Percentiles rank a stretch among this genome's conserved stretches.
These are phyloP conservation scores for Sialia sialis DNA, from an alignment of 2,113 vertebrate genomes.

Conservation along the genomic window DNA sequence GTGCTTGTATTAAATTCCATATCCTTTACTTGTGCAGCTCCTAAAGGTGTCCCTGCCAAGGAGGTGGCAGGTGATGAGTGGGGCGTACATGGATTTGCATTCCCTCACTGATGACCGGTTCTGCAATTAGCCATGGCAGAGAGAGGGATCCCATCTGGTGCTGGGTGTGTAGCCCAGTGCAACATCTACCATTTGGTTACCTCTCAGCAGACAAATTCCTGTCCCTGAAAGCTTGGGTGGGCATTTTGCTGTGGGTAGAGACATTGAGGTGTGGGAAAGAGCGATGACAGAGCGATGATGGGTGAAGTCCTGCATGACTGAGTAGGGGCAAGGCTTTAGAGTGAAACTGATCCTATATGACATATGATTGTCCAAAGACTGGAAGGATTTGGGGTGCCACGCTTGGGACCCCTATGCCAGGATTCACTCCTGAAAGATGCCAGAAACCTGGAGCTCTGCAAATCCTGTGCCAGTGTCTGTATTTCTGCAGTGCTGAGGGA, in stretches of 20 bases:
- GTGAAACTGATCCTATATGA: not conserved
- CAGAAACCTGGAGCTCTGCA: not conserved
- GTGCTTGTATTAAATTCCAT: not conserved
- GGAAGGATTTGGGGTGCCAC: not conserved
- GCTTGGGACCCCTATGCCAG: accelerated
- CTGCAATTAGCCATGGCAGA: not conserved
- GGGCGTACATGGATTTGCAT: not conserved
- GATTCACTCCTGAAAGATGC: not conserved
- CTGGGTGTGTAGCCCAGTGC: not conserved
- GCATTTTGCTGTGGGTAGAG: not conserved
- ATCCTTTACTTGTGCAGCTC: not conserved
- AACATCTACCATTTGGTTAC: not conserved
- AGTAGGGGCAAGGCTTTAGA: not conserved
- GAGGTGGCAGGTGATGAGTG: not conserved
- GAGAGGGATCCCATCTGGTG: not conserved
- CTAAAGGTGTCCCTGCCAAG: not conserved
- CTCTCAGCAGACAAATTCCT: not conserved
- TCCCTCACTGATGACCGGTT: not conserved
- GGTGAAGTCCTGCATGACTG: not conserved
- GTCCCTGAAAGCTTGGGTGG: not conserved
- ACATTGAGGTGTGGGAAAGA: not conserved
- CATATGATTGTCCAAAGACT: not conserved
- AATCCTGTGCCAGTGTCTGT: not conserved
- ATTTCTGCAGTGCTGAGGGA: accelerated
- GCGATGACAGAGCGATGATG: not conserved